Base-by-base conservation (phyloP, 2,888 invertebrate genomes). In the Polymixis flavicincta region DNA sequence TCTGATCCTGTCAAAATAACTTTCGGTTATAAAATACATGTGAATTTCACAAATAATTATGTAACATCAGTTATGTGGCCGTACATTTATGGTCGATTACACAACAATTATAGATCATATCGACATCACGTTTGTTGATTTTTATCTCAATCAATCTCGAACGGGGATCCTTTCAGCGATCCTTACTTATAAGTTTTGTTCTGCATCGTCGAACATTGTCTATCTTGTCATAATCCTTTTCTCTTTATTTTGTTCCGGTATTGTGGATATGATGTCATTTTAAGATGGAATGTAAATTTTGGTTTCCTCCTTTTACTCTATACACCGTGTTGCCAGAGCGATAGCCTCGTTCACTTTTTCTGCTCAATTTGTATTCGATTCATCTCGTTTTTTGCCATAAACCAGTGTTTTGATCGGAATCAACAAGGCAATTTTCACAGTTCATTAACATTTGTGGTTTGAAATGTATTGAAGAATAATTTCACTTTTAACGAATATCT, bases 131-230 rank as follows among this genome's bases (percentile, higher is more conserved):
- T 92, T 90, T 91, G 89, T 89, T 89, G 91, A 91, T 91, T 89
- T 73, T 92, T 92, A 94, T 94, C 93, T 83, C 80, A 90, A 93
- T 93, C 92, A 92, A 92, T 93, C 92, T 92, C 84, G 57, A 80
- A 80, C 81, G 81, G 87, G 85, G 88, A 92, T 91, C 88, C 87
- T 91, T 92, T 90, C 89, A 87, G 82, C 89, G 89, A 88, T 87
- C 85, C 84, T 77, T 89, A 87, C 88, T 88, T 91, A 91, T 92
- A 90, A 89, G 84, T 88, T 89, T 86, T 85, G 60, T 80, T 69
- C 85, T 84, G 85, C 84, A 77, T 86, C 76, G 50, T 81, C 70
- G 70, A 70, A 68, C 28, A 63, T 69, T 69, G 42, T 70, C 68
- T 74, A 25, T 61, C 64, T 65, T 50, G 60, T 25, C 63, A 28